Evolutionary conservation across 2,113 vertebrate species (phyloP).

Genomic region (Aphelocoma coerulescens): DNA sequence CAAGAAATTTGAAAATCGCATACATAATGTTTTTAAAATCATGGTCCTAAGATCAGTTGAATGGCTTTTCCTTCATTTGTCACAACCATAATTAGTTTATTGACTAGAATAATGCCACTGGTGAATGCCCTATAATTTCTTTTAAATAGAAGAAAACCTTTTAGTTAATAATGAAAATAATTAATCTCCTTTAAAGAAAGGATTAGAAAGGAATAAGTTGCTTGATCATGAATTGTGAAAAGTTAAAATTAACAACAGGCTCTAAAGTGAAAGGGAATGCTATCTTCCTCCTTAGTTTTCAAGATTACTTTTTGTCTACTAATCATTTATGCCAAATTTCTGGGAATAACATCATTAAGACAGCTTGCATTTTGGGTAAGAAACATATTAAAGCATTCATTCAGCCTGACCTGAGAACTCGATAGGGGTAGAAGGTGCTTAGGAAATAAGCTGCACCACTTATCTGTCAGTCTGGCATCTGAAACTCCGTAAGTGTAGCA

Average conservation of each 20-base stretch:
- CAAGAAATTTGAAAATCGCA: neutral
- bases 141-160: slow-evolving; percentile 50
- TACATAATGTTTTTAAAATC: neutral
- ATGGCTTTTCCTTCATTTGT: slow-evolving; percentile 20
- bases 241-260: neutral
- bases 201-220: neutral
- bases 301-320: neutral
- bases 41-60: neutral
- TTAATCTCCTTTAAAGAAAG: slow-evolving; percentile 43
- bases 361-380: neutral
- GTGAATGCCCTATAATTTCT: slow-evolving; percentile 32
- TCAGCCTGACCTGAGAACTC: neutral
- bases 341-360: neutral
- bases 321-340: neutral
- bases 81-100: slow-evolving; percentile 52
- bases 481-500: neutral
- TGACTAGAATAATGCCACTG: slow-evolving; percentile 20
- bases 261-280: neutral
- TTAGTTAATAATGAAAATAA: slow-evolving; percentile 45
- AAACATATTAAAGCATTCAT: neutral
- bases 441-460: neutral
- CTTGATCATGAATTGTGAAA: neutral
- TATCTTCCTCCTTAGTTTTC: neutral
- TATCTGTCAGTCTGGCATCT: neutral
- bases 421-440: neutral